Evolutionary conservation across 2,888 invertebrate species (phyloP).

Genomic region (Pogonocherus hispidulus): DNA sequence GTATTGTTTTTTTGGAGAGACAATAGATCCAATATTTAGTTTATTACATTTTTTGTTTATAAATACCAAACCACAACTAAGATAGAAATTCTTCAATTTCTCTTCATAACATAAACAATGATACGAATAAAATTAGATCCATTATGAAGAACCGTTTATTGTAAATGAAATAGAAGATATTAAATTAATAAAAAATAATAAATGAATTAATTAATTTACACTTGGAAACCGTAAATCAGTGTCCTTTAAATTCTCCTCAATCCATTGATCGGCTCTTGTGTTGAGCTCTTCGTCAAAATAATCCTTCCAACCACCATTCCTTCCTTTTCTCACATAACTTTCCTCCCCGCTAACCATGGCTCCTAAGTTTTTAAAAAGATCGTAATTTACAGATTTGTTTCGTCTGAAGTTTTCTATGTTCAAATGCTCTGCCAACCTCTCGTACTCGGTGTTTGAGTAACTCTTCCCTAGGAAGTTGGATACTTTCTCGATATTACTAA

Average conservation of each 20-base stretch:
- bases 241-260: slow-evolving; percentile 74
- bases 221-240: slow-evolving; percentile 75
- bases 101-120: no score
- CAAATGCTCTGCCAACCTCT: slow-evolving; percentile 78
- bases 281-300: slow-evolving; percentile 79
- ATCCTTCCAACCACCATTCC: slow-evolving; percentile 79
- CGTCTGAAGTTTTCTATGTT: slow-evolving; percentile 85
- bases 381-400: slow-evolving; percentile 83
- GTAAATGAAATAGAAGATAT: no score
- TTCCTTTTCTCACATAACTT: slow-evolving; percentile 79
- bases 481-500: slow-evolving; percentile 72
- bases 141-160: no score
- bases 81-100: no score
- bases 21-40: no score
- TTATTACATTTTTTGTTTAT: no score
- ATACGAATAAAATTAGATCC: no score
- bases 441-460: slow-evolving; percentile 73
- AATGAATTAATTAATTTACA: neutral
- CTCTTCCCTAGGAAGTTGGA: slow-evolving; percentile 75
- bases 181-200: no score
- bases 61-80: no score
- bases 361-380: slow-evolving; percentile 75
- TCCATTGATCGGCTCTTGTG: slow-evolving; percentile 79
- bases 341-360: slow-evolving; percentile 74
- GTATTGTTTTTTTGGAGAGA: no score